phyloP scores from a whole-genome alignment of 2,113 vertebrate genomes.

The Myiopsitta monachus region DNA sequence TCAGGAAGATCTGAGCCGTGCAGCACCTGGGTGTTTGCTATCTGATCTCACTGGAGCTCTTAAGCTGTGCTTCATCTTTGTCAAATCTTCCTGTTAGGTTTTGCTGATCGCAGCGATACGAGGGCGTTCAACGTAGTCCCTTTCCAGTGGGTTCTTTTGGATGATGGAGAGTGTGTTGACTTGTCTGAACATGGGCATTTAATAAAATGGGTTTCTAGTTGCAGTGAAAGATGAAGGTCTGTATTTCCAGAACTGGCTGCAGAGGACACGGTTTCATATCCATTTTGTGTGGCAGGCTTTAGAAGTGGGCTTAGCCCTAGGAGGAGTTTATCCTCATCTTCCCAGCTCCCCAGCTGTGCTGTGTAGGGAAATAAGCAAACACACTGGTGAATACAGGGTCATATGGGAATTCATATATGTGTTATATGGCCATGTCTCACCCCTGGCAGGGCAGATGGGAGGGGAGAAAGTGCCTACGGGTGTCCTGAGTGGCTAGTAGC shows the following conservation, averaged over 20 bases:
- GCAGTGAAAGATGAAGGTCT: background rate
- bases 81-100: background rate
- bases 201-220: background rate
- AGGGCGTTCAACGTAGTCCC: background rate
- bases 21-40: background rate
- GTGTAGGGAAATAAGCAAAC: background rate
- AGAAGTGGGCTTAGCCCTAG: background rate
- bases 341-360: background rate
- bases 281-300: background rate
- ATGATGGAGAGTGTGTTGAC: background rate
- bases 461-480: background rate
- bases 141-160: background rate
- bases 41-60: background rate
- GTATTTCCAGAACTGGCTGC: background rate
- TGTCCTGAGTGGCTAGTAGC: no score
- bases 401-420: background rate
- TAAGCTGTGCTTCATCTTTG: background rate
- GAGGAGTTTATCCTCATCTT: background rate
- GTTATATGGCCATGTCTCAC: background rate
- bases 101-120: background rate
- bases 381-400: fast-evolving
- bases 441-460: background rate
- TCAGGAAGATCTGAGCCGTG: background rate
- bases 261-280: background rate
- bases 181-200: background rate